Evolutionary conservation across 2,797 vertebrate genomes (phyloP), one percentile per base, ranked within the genome.

Genomic region (Peromyscus melanophrys): DNA sequence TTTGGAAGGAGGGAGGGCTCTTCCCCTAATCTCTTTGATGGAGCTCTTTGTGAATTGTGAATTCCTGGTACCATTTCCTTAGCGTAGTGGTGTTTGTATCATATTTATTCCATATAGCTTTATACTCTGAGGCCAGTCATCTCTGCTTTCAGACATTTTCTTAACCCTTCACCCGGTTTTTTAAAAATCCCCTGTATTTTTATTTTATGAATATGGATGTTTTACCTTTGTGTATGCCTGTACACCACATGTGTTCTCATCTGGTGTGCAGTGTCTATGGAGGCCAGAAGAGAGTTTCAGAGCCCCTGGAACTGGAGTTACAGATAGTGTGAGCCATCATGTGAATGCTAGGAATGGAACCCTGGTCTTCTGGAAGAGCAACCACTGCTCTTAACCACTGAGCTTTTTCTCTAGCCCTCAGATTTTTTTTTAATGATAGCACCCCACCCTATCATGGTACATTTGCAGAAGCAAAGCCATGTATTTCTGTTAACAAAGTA

Each of bases 41-140:
- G 82, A 92, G 91, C 97, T 96, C 93, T 94, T 97, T 61, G 25
- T 80, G 83, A 89, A 80, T 90, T 94, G 89, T 75, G 92, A 94
- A 96, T 96, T 96, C 69, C 91, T 96, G 71, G 9, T 86, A 65
- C 46, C 63, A 63, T 94, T 89, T 96, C 96, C 97, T 97, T 81
- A 95, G 91, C 87, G 89, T 37, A 25, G 71, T 76, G 46, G 85
- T 52, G 29, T 52, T 95, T 95, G 90, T 67, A 21, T 92, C 90
- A 80, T 89, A 86, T 94, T 37, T 97, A 93, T 95, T 96, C 93
- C 87, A 95, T 85, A 73, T 86, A 55, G 78, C 27, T 16, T 92
- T 86, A 40, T 92, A 34, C 55, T 95, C 52, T 59, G 75, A 61
- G 67, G 37, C 59, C 40, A 73, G 46, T 90, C 29, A 31, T 76